Base-by-base conservation (phyloP, 2,797 vertebrate species). In the Gymnodraco acuticeps region DNA sequence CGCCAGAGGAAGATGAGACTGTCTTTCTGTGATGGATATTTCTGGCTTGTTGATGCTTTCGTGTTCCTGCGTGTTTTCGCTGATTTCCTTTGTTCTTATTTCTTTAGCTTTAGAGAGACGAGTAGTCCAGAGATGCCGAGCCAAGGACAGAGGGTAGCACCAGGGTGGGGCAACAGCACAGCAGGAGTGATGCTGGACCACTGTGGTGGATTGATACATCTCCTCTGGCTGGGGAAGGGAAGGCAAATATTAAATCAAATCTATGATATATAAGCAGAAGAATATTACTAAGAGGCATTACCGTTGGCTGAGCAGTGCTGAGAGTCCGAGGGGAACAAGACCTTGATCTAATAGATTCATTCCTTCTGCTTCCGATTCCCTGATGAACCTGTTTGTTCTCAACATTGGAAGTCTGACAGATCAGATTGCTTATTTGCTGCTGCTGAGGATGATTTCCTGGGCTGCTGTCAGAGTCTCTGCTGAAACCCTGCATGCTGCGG, bases 61-160 rank as follows among this genome's bases (percentile, higher is more conserved):
- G 16, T 54, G 41, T n/a, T 42, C 27, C 59, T 66, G 73, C 2
- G 2, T 43, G 4, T 58, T 53, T 43, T 7, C 52, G 0, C 50
- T 12, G 4, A 17, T 17, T 65, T 20, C 54, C n/a, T 54, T 62
- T 55, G 31, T 27, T 70, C 15, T 73, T 12, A 14, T 74, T 56
- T 51, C 75, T 69, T 51, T 31, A 33, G 59, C 7, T 46, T 65
- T 46, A 41, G 77, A 74, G 48, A 60, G 20, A 41, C 14, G 55
- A 75, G 75, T 69, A 0, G 53, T 70, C 73, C 53, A 79, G 61
- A 93, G 94, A 75, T 14, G 85, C 27, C 80, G 83, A 56, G 96
- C 97, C 85, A 98, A 75, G 0, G 90, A 95, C 72, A 98, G 93
- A 64, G 98, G 96, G 80, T 96, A 95, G 45, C 70, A 77, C 96